A percentile compares a stretch with the other conserved stretches of the same genome.
Evolutionary conservation across 2,888 invertebrate genomes (phyloP).

Genomic region (Suillia variegata): DNA sequence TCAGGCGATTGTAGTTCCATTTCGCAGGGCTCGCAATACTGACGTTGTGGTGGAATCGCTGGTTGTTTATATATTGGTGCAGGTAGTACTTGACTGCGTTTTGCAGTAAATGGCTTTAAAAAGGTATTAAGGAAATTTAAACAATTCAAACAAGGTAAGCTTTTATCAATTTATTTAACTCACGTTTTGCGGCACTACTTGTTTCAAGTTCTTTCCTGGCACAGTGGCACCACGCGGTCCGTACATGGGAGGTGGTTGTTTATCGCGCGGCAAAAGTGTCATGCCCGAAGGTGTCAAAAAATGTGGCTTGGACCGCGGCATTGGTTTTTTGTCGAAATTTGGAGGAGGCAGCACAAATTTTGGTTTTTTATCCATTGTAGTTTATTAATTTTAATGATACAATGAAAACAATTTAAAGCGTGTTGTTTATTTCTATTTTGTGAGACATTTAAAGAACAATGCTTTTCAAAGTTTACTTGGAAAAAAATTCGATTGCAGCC

Average conservation of each 20-base stretch:
- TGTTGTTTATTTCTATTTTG: background rate
- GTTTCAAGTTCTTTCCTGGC: slow-evolving; percentile 47
- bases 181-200: background rate
- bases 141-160: background rate
- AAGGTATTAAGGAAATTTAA: background rate
- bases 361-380: slow-evolving; percentile 42
- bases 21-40: slow-evolving; percentile 83
- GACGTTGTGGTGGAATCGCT: slow-evolving; percentile 38
- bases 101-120: background rate
- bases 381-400: too few species aligned
- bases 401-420: background rate
- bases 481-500: too few species aligned
- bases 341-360: slow-evolving; percentile 53
- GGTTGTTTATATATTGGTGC: too few species aligned
- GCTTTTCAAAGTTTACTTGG: too few species aligned
- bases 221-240: slow-evolving; percentile 57
- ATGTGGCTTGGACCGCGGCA: slow-evolving; percentile 29
- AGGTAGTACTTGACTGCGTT: background rate
- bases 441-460: too few species aligned
- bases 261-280: slow-evolving; percentile 50
- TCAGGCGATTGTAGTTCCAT: slow-evolving; percentile 69
- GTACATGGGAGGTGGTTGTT: slow-evolving; percentile 60
- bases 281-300: slow-evolving; percentile 57
- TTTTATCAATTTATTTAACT: slow-evolving; percentile 18
- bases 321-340: slow-evolving; percentile 40